Evolutionary conservation across 2,888 invertebrate genomes (phyloP), one percentile per base, ranked within the genome.

Genomic region (Thumatha senex): DNA sequence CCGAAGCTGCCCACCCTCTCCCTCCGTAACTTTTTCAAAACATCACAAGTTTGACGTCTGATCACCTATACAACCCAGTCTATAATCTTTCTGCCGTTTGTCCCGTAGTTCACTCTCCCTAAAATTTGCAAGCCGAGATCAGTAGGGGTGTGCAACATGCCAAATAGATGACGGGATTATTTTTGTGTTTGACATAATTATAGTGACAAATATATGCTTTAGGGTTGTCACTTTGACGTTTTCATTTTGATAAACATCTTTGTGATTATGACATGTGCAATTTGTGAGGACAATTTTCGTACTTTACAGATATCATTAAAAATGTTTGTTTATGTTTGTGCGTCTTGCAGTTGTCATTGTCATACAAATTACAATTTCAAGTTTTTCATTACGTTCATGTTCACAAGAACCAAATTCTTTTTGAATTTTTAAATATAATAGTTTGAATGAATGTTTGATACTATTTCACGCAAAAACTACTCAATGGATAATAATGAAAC

Each of bases 101-200:
- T 76, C 72, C 80, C 64, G 67, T 63, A 58, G 72, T 68, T 67
- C 67, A 66, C 66, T 72, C 81, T 78, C 88, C 88, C 84, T 66
- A 81, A n/a, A 83, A 89, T 89, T 89, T 86, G 84, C 89, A 87
- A 86, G 82, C 84, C 75, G 72, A 67, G 70, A 77, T 70, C 74
- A 76, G 80, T 80, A 86, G 84, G 89, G 87, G 89, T 81, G 86
- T 76, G 84, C 78, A 85, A 77, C 80, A 86, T 78, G 86, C 83
- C 87, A 85, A 85, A 88, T 82, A 86, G 85, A 90, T 89, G 90
- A 89, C 86, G 84, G 89, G 90, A 90, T 91, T 91, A 91, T 90
- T 87, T 89, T 88, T 90, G 89, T 88, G 85, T 89, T 90, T 91
- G 90, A 90, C 90, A 90, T 91, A 89, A 91, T 90, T 90, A 84